Percentiles rank a stretch among this genome's conserved stretches.
phyloP scores from a whole-genome alignment of 2,888 invertebrate species.

The Stenoptilia bipunctidactyla region DNA sequence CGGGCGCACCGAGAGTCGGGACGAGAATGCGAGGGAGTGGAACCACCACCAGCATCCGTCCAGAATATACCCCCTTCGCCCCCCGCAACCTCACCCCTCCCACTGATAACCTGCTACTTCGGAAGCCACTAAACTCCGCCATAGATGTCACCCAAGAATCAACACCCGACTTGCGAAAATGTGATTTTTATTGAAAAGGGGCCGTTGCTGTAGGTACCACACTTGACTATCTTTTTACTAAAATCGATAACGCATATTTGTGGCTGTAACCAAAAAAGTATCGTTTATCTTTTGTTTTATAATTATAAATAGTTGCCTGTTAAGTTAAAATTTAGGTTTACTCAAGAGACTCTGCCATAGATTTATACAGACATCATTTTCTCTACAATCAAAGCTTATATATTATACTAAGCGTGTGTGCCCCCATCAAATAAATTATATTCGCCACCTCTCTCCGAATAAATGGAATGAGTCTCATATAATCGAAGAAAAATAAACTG shows the following conservation, averaged over 20 bases:
- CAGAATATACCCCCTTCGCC: slow-evolving; percentile 24
- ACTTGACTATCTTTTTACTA: slow-evolving; percentile 26
- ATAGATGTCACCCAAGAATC: slow-evolving; percentile 58
- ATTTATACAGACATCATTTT: too few species aligned
- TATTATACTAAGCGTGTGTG: too few species aligned
- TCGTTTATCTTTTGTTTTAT: too few species aligned
- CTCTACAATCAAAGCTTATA: too few species aligned
- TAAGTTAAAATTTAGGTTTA: too few species aligned
- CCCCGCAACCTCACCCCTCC: slow-evolving; percentile 27
- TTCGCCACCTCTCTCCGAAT: too few species aligned
- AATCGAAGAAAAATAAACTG: too few species aligned
- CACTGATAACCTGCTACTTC: slow-evolving; percentile 69
- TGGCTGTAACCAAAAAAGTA: too few species aligned
- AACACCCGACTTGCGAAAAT: slow-evolving; percentile 51
- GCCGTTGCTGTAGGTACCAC: slow-evolving; percentile 24
- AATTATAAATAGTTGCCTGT: too few species aligned
- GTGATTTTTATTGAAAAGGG: slow-evolving; percentile 62
- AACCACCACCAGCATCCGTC: slow-evolving; percentile 49
- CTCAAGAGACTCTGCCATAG: too few species aligned
- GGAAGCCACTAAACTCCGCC: slow-evolving; percentile 67
- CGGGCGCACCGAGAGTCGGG: slow-evolving; percentile 44
- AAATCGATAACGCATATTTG: too few species aligned
- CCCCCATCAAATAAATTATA: too few species aligned
- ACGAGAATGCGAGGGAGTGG: slow-evolving; percentile 51
- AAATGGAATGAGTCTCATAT: slow-evolving; percentile 20